A percentile compares a stretch with the other conserved stretches of the same genome.
Conservation (phyloP, 2,888 invertebrate species). For the Cryptophagus acutangulus region DNA sequence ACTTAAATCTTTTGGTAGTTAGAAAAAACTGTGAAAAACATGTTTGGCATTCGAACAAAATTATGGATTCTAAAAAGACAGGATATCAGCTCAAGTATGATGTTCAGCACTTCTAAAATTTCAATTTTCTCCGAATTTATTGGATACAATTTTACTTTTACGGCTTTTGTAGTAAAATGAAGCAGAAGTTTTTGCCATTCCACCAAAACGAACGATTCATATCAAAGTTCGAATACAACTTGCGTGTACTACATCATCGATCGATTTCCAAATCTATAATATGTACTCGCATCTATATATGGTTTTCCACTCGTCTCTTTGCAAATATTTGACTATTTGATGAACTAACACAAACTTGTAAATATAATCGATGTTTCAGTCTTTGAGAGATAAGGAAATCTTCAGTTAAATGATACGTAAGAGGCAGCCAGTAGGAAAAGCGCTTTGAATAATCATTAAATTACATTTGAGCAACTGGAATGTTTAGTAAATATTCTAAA, state of each 20-base stretch:
- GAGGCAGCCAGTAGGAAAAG: too few relatives aligned
- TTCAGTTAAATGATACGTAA: too few relatives aligned
- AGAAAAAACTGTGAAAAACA: too few relatives aligned
- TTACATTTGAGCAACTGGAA: too few relatives aligned
- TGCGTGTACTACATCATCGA: too few relatives aligned
- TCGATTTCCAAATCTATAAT: too few relatives aligned
- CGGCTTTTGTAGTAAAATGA: slow-evolving; percentile 20
- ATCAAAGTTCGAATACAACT: slow-evolving; percentile 6
- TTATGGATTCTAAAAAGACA: slow-evolving; percentile 18
- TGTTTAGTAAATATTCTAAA: too few relatives aligned
- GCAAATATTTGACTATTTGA: neutral
- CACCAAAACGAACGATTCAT: slow-evolving; percentile 14
- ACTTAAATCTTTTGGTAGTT: too few relatives aligned
- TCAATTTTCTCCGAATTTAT: slow-evolving; percentile 26
- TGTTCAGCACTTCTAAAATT: slow-evolving; percentile 25
- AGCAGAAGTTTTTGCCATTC: slow-evolving; percentile 11
- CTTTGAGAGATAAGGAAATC: too few relatives aligned
- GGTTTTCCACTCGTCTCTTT: neutral
- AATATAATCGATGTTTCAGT: too few relatives aligned
- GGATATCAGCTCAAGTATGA: slow-evolving; percentile 26
- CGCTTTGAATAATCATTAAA: too few relatives aligned
- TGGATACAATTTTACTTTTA: slow-evolving; percentile 26
- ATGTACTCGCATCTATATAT: neutral
- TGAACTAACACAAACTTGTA: neutral
- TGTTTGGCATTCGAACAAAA: too few relatives aligned